A percentile compares a stretch with the other conserved stretches of the same genome.
These are phyloP conservation scores for Leistus spinibarbis DNA, from an alignment of 2,888 invertebrate species.

Conservation along the genomic window DNA sequence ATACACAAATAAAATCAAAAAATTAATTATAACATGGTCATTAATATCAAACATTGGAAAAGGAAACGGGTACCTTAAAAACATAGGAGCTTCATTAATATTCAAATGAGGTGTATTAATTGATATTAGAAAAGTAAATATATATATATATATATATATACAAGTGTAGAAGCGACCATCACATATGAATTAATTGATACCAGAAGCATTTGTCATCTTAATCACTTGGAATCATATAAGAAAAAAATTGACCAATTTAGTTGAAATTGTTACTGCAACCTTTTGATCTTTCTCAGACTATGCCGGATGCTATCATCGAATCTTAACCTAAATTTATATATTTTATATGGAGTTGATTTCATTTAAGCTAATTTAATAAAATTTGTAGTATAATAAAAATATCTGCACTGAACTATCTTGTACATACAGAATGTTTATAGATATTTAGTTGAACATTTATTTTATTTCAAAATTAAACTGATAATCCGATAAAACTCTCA, in stretches of 20 bases:
- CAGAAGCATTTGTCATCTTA: background rate
- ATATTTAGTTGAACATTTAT: no score
- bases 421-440: no score
- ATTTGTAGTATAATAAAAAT: no score
- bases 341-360: no score
- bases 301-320: background rate
- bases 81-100: conserved; percentile 32
- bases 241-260: background rate
- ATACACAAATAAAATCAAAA: conserved; percentile 26
- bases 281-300: background rate
- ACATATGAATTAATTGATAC: background rate
- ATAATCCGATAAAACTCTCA: no score
- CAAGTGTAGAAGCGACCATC: background rate
- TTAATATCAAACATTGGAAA: conserved; percentile 24
- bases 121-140: conserved; percentile 32
- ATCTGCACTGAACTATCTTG: no score
- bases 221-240: no score
- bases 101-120: conserved; percentile 33
- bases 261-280: background rate
- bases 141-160: background rate
- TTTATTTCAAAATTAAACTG: no score
- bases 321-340: no score
- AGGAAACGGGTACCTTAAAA: conserved; percentile 30
- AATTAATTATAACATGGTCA: conserved; percentile 27
- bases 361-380: no score